phyloP scores from a whole-genome alignment of 2,797 vertebrate species.

The Tangara arthus region DNA sequence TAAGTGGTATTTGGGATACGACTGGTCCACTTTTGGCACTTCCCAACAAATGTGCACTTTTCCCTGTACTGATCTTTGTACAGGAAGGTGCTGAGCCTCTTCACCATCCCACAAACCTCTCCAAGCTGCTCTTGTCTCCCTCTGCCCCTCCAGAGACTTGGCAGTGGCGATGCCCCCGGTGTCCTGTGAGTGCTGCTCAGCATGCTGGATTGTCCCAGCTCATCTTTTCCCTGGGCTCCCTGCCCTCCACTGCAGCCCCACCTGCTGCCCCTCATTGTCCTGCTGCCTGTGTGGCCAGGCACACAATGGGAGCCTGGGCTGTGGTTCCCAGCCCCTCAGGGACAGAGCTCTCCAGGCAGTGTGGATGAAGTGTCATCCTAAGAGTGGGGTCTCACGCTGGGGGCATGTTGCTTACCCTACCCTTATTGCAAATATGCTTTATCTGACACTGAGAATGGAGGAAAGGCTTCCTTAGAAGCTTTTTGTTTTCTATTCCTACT shows the following conservation, averaged over 20 bases:
- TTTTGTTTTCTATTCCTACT: background rate
- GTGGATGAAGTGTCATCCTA: background rate
- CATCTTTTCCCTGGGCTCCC: constrained; percentile 18
- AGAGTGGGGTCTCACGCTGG: background rate
- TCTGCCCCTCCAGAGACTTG: background rate
- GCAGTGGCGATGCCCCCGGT: background rate
- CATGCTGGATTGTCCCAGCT: background rate
- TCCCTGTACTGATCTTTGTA: background rate
- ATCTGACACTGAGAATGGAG: background rate
- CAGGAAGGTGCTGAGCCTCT: background rate
- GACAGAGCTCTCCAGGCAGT: background rate
- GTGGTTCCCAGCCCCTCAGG: background rate
- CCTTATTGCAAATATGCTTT: background rate
- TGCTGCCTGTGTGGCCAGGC: background rate
- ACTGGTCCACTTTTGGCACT: background rate
- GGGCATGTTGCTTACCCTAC: background rate
- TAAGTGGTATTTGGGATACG: background rate
- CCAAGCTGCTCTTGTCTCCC: background rate
- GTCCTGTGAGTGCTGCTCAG: background rate
- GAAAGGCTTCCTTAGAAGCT: background rate
- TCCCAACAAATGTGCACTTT: background rate
- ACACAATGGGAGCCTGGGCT: background rate
- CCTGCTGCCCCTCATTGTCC: constrained; percentile 37
- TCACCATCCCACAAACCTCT: background rate
- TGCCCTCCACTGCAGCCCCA: constrained; percentile 30